Evolutionary conservation across 1,140 invertebrate species (phyloP).

Genomic region (Heliconius melpomene): DNA sequence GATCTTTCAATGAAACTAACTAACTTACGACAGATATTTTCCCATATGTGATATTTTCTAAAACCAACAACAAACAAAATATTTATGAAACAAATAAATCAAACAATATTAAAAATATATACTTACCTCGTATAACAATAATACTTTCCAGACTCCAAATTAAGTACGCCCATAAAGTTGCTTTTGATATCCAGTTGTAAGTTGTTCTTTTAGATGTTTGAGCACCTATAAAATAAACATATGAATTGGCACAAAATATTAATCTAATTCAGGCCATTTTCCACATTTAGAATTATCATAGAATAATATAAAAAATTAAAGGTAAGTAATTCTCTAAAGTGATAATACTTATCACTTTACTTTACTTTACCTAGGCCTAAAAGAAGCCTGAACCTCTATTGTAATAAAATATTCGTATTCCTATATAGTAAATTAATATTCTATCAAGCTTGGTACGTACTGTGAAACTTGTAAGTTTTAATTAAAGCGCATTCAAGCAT

Average conservation of each 20-base stretch:
- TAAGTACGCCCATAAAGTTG: conserved; percentile 82
- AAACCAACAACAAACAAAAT: no score
- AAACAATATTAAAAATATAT: not conserved
- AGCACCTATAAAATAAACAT: conserved; percentile 50
- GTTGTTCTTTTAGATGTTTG: conserved; percentile 78
- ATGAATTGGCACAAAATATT: no score
- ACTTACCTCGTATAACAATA: conserved; percentile 78
- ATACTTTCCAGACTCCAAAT: conserved; percentile 81
- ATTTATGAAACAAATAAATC: not conserved
- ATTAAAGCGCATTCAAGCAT: conserved; percentile 7
- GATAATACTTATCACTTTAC: no score
- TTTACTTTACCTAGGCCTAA: no score
- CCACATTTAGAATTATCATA: not conserved
- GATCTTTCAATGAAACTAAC: no score
- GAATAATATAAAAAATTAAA: no score
- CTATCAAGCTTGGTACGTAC: not conserved
- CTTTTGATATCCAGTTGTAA: conserved; percentile 82
- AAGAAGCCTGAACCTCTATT: no score
- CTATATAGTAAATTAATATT: not conserved
- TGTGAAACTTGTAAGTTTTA: not conserved
- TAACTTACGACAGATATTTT: no score
- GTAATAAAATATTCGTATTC: not conserved
- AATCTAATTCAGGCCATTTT: not conserved
- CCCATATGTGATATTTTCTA: no score
- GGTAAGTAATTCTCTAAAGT: no score